Conservation (phyloP, 2,113 vertebrate species). For the Petrocephalus microphthalmus region DNA sequence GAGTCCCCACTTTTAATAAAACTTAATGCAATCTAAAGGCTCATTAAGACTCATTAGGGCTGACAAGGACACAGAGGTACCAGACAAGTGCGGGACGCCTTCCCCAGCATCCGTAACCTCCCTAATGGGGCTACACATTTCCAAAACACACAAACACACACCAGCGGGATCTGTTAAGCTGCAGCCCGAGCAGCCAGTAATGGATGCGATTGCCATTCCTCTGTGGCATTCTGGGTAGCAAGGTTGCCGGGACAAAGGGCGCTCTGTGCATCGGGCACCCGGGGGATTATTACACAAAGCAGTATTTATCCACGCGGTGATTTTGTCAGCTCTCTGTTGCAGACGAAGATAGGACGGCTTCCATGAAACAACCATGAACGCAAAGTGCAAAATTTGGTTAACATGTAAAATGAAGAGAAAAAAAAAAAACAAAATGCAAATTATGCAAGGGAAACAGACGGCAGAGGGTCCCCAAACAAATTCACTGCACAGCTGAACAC, state of each 20-base stretch:
- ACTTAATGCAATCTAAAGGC: neutral
- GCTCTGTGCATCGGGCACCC: neutral
- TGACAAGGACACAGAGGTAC: neutral
- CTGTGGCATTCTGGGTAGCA: neutral
- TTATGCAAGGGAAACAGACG: neutral
- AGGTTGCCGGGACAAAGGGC: neutral
- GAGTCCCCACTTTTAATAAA: neutral
- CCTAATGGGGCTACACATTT: neutral
- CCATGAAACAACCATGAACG: neutral
- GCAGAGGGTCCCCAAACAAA: neutral
- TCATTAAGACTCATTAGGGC: neutral
- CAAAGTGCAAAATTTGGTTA: neutral
- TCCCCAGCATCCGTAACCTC: neutral
- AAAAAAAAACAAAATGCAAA: neutral
- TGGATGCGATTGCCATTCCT: neutral
- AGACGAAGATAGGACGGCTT: neutral
- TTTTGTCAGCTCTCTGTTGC: neutral
- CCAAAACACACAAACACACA: neutral
- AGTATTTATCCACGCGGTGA: neutral
- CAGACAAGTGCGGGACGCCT: neutral
- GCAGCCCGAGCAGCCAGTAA: neutral
- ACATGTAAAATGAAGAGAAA: neutral
- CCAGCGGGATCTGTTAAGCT: neutral
- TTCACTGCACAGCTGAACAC: neutral
- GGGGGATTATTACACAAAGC: neutral